Base-by-base conservation (phyloP, 2,888 invertebrate species). In the Maniola hyperantus region DNA sequence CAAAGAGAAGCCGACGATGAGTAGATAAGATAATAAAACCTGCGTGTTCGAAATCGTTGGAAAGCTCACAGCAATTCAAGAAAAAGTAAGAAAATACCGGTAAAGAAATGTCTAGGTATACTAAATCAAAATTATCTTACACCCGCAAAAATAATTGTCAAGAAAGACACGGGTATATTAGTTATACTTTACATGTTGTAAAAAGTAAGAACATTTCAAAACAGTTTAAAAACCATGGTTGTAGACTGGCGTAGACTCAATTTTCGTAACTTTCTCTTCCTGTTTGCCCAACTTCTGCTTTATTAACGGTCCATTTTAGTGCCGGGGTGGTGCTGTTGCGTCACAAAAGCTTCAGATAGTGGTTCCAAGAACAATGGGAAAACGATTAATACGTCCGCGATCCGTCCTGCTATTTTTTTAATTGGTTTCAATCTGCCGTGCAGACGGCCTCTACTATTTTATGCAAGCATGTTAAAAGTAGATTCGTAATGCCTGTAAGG, bases 291-390 rank as follows among this genome's bases (percentile, higher is more conserved):
- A 48, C 33, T 50, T 64, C 59, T 90, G 80, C 81, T 83, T 90
- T 90, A 90, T 89, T 87, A 85, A 91, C 83, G 74, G 80, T 71
- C 77, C 82, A 82, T 88, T 85, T 86, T 89, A 87, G 89, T 88
- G 83, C 72, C 73, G 77, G 11, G 39, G 74, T 74, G 76, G 75
- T 76, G 73, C 77, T 73, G 71, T 76, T 73, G 76, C 77, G 77
- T 80, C 85, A 88, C 88, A 88, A 84, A 82, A 85, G 74, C 73
- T 68, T 51, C 80, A 82, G 83, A 91, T 91, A 91, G 90, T 91
- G 89, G 77, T 72, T 71, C 79, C 74, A 84, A 81, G 84, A 81
- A 91, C 90, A 91, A 90, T 88, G 82, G 82, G 85, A 79, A 85
- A 84, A 75, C 85, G 84, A 88, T 89, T 87, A 84, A 83, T 78